A percentile compares a stretch with the other conserved stretches of the same genome.
Conservation (phyloP, 2,113 vertebrate genomes). For the Hyla sarda region DNA sequence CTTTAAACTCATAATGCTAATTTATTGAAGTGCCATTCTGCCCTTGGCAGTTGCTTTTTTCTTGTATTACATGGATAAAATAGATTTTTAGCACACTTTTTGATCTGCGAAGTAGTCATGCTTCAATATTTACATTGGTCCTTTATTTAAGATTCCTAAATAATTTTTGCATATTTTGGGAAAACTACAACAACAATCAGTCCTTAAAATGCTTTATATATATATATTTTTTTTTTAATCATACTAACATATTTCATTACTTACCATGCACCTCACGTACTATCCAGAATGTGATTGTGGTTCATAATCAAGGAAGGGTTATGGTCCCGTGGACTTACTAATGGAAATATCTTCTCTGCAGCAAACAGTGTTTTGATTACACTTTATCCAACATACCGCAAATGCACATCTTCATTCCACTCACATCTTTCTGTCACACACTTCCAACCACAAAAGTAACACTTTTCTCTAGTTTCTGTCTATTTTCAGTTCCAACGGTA, state of each 20-base stretch:
- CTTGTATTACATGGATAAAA: not conserved
- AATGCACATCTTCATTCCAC: conserved; percentile 38
- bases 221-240: not conserved
- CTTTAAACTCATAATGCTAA: too few relatives aligned
- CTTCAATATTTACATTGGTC: not conserved
- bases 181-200: not conserved
- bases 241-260: conserved; percentile 13
- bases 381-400: conserved; percentile 46
- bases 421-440: conserved; percentile 51
- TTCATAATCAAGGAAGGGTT: conserved; percentile 56
- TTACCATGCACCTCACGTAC: conserved; percentile 42
- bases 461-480: conserved; percentile 27
- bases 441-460: conserved; percentile 45
- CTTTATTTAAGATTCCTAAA: not conserved
- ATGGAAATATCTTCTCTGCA: conserved; percentile 51
- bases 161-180: not conserved
- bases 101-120: not conserved
- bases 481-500: conserved; percentile 38
- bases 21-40: too few relatives aligned
- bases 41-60: too few relatives aligned
- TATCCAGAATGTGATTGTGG: conserved; percentile 43
- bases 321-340: conserved; percentile 45
- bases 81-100: not conserved
- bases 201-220: not conserved
- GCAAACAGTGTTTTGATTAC: conserved; percentile 52